Conservation (phyloP, 2,888 invertebrate genomes). For the Drosophila borborema region DNA sequence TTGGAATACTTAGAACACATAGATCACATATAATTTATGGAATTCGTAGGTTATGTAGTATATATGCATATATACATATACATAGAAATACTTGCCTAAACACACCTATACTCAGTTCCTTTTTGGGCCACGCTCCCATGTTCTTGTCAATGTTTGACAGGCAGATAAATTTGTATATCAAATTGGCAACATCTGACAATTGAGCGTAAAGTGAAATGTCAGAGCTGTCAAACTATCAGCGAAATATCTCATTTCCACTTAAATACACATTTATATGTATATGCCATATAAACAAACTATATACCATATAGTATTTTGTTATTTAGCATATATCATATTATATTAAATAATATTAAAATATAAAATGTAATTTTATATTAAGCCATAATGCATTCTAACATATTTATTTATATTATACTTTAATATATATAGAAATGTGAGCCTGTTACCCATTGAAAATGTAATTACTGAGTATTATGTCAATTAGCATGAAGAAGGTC, state of each 20-base stretch:
- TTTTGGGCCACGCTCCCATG: neutral
- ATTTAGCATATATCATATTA: neutral
- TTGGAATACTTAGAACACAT: neutral
- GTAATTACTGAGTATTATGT: no score
- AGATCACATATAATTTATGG: neutral
- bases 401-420: no score
- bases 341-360: neutral
- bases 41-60: neutral
- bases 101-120: neutral
- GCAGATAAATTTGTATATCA: neutral
- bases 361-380: no score
- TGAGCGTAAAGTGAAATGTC: neutral
- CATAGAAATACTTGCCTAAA: neutral
- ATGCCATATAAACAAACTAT: no score
- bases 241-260: neutral
- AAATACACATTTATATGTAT: neutral
- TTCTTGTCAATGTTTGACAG: neutral
- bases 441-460: no score
- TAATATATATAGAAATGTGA: no score
- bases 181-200: neutral
- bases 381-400: neutral
- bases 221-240: neutral
- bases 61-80: neutral
- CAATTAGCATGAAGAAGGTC: no score
- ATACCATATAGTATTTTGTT: neutral